A percentile compares a stretch with the other conserved stretches of the same genome.
phyloP scores from a whole-genome alignment of 2,113 vertebrate genomes.

The Tetrao urogallus region DNA sequence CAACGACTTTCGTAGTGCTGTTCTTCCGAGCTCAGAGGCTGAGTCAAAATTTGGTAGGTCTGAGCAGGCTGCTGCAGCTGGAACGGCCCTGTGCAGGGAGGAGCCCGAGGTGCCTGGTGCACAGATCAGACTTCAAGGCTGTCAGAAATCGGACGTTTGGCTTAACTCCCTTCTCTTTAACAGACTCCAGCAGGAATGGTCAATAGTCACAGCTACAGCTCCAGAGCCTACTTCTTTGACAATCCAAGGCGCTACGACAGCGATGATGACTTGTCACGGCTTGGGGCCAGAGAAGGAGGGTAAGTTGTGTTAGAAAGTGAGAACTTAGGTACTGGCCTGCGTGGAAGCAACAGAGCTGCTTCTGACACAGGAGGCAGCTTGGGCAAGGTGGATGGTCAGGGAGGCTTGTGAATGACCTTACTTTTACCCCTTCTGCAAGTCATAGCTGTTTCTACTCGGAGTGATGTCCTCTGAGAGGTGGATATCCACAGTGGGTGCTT shows the following conservation, averaged over 20 bases:
- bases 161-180: background rate
- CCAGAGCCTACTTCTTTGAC: conserved; percentile 96
- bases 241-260: conserved; percentile 95
- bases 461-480: background rate
- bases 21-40: conserved; percentile 94
- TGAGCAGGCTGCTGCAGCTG: background rate
- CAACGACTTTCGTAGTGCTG: conserved; percentile 89
- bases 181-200: conserved; percentile 93
- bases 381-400: background rate
- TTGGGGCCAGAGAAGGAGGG: conserved; percentile 84
- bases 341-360: background rate
- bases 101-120: background rate
- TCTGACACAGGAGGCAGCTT: background rate
- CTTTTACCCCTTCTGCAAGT: background rate
- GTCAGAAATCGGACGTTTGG: background rate
- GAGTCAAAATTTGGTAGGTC: conserved; percentile 91
- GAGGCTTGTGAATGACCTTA: background rate
- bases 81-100: background rate
- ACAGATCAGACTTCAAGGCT: background rate
- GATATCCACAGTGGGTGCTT: background rate
- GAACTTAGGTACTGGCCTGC: background rate
- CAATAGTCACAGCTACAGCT: conserved; percentile 93
- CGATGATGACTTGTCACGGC: conserved; percentile 92
- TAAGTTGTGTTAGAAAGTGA: conserved; percentile 66
- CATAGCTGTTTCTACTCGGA: background rate